Conservation (phyloP, 1,140 invertebrate genomes). For the Trachymyrmex cornetzi region DNA sequence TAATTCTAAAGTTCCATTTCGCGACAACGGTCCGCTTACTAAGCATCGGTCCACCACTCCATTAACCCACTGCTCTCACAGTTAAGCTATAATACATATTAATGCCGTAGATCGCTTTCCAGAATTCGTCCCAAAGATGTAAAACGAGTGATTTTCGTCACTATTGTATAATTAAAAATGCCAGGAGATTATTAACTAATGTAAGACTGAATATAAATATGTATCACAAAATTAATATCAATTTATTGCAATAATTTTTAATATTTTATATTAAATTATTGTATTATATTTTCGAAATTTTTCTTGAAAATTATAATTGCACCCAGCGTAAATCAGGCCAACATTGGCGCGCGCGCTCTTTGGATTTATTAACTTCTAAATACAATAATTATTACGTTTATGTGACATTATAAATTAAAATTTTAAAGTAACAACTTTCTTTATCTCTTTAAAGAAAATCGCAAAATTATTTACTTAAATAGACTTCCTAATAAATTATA, state of each 20-base stretch:
- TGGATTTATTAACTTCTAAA: neutral
- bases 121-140: neutral
- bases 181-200: neutral
- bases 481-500: neutral
- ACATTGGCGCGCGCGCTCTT: neutral
- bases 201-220: no score
- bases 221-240: neutral
- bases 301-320: neutral
- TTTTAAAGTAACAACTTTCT: neutral
- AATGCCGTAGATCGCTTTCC: neutral
- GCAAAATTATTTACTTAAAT: neutral
- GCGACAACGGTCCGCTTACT: neutral
- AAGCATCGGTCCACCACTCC: neutral
- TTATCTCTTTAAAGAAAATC: slow-evolving; percentile 4
- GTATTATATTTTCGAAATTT: neutral
- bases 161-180: neutral
- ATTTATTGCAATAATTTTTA: neutral
- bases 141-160: slow-evolving; percentile 26
- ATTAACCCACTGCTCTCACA: neutral
- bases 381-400: neutral
- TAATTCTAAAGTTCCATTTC: slow-evolving; percentile 33
- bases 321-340: neutral
- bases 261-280: neutral
- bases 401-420: neutral
- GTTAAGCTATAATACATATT: slow-evolving; percentile 41